Base-by-base conservation (phyloP, 2,888 invertebrate species). In the Euplexia lucipara region DNA sequence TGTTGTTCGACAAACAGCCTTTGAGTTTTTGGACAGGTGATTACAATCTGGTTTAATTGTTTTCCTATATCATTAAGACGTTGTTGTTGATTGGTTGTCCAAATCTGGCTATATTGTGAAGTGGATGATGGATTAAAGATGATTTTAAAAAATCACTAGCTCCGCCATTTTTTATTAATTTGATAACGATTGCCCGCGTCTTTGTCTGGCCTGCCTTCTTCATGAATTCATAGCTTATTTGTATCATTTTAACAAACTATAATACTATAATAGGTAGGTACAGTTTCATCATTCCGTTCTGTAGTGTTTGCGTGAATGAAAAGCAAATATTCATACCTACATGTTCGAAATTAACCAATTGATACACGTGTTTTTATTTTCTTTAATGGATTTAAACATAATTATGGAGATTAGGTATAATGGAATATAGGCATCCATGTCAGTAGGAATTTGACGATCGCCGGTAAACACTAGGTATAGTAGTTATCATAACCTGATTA, bases 401-500 rank as follows among this genome's bases (percentile, higher is more conserved):
- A 42, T 14, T 59, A 59, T 14, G 8, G 2, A 14, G 12, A 32
- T 18, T 41, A 42, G n/a, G 8, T 44, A 37, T 16, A 39, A 34
- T 26, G 9, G 41, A 56, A 47, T 66, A 44, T 35, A 65, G 32
- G 12, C 39, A 20, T 49, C 10, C 59, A 20, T 47, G 39, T 49
- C 16, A 18, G 48, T 58, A 45, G 48, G 65, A 70, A 76, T 65
- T 35, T 35, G 16, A 32, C 44, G 44, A 45, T 42, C 10, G 41
- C 30, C 54, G 22, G 14, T 42, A 22, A 45, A 44, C 8, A 60
- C 20, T 26, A 20, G 16, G 37, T n/a, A n/a, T n/a, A n/a, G 16
- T 49, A 37, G 16, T 71, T 76, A 66, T 32, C 67, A 77, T 77
- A 75, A 77, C 67, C 58, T 44, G 74, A 18, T 56, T 9, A 3